Evolutionary conservation across 2,888 invertebrate species (phyloP).

Genomic region (Uropetala carovei): DNA sequence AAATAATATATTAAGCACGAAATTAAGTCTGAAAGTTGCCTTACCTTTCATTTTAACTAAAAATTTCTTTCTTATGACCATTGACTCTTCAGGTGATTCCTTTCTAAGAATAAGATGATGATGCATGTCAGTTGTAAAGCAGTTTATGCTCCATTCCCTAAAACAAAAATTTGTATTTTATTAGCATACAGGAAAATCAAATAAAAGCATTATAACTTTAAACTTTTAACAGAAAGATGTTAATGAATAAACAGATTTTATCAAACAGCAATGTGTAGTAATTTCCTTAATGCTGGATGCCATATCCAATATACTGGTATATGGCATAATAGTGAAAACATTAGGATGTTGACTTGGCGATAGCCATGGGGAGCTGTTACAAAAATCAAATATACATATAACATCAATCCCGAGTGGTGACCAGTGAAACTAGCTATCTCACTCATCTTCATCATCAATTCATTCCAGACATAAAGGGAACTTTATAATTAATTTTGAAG

Average conservation of each 20-base stretch:
- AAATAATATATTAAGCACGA: neutral
- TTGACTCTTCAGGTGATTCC: constrained; percentile 51
- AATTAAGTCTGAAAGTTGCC: neutral
- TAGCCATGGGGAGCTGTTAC: too few species aligned
- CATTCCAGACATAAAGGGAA: too few species aligned
- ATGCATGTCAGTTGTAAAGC: constrained; percentile 64
- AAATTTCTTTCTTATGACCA: constrained; percentile 64
- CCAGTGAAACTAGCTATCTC: too few species aligned
- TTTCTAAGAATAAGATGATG: constrained; percentile 61
- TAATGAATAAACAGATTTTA: neutral
- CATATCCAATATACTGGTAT: too few species aligned
- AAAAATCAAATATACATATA: too few species aligned
- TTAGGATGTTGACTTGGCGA: too few species aligned
- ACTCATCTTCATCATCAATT: too few species aligned
- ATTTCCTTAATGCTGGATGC: neutral
- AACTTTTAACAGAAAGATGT: neutral
- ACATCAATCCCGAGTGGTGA: too few species aligned
- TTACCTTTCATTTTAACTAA: constrained; percentile 64
- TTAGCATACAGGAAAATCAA: neutral
- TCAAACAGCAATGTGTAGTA: neutral
- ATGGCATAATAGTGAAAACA: too few species aligned
- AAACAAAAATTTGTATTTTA: neutral
- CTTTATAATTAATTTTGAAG: too few species aligned
- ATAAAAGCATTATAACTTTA: neutral
- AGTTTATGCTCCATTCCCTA: constrained; percentile 64